Evolutionary conservation across 2,113 vertebrate genomes (phyloP).

Genomic region (Strigops habroptila): DNA sequence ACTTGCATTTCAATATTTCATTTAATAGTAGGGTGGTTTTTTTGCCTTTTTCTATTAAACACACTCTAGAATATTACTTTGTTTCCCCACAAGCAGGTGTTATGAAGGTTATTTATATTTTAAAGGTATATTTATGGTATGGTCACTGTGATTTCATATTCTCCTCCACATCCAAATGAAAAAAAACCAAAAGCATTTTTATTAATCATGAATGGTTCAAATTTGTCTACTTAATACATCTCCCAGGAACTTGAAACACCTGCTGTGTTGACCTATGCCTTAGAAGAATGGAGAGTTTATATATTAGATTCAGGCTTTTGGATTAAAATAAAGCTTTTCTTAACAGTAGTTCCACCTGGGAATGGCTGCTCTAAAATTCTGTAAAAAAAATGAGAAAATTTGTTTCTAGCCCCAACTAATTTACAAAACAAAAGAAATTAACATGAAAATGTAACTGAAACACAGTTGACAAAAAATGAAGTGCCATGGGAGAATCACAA

Average conservation of each 20-base stretch:
- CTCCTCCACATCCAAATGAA: neutral
- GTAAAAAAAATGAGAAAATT: constrained; percentile 18
- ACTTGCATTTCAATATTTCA: constrained; percentile 20
- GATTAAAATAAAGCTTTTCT: constrained; percentile 49
- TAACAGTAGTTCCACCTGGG: constrained; percentile 28
- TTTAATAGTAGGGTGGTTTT: neutral
- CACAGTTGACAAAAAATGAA: neutral
- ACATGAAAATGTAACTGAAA: constrained; percentile 7
- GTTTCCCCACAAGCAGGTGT: neutral
- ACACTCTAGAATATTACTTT: constrained; percentile 24
- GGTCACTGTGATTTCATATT: constrained; percentile 41
- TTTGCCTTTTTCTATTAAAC: constrained; percentile 9
- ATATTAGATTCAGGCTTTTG: constrained; percentile 10
- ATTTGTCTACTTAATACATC: constrained; percentile 55
- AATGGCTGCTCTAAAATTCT: constrained; percentile 4
- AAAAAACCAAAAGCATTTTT: neutral
- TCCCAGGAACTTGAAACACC: constrained; percentile 56
- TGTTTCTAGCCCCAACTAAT: neutral
- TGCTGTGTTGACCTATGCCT: constrained; percentile 35
- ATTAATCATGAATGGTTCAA: constrained; percentile 40
- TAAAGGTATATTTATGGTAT: constrained; percentile 4
- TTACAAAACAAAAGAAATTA: constrained; percentile 26
- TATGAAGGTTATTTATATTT: constrained; percentile 27
- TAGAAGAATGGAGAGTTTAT: constrained; percentile 28
- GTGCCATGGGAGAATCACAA: neutral